Evolutionary conservation across 1,140 invertebrate genomes (phyloP), one percentile per base, ranked within the genome.

Genomic region (Diorhabda sublineata): DNA sequence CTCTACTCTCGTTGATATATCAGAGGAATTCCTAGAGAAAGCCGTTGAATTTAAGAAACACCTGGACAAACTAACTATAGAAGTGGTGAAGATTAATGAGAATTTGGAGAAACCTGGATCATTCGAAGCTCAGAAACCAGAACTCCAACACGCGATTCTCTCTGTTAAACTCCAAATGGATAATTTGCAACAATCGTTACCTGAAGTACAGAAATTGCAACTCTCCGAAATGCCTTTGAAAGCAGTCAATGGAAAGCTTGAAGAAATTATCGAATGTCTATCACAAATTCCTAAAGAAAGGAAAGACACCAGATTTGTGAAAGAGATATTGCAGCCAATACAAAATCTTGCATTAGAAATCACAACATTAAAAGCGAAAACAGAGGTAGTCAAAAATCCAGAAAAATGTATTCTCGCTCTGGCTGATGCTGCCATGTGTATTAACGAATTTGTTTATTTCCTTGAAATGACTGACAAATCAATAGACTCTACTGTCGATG

Each of bases 91-190:
- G 41, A 11, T 63, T 5, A 69, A 60, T 26, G 58, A 73, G 45
- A 63, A 3, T n/a, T 7, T 67, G 8, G 11, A 56, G 6, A 67
- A 67, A 59, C 66, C 68, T 3, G 62, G 68, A 61, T n/a, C 68
- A 6, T 11, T 45, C 5, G 59, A 71, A 26, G 6, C 58, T 5
- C 47, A 64, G 3, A 65, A 67, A 57, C 67, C 61, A 42, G 47
- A 69, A 62, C 6, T 74, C 2, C 43, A 62, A 4, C 64, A 59
- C 7, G 66, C 69, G 61, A 52, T 72, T 11, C 7, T 63, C 11
- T 45, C 45, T 6, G 5, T 73, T 26, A 74, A 74, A 71, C 44
- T 68, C 59, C 58, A 47, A 62, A 61, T 75, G 5, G 63, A 68
- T n/a, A 73, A 47, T 59, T 59, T 70, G 2, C 9, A 62, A 4